A percentile compares a stretch with the other conserved stretches of the same genome.
These are phyloP conservation scores for Spodoptera frugiperda DNA, from an alignment of 1,140 invertebrate genomes.

Conservation along the genomic window DNA sequence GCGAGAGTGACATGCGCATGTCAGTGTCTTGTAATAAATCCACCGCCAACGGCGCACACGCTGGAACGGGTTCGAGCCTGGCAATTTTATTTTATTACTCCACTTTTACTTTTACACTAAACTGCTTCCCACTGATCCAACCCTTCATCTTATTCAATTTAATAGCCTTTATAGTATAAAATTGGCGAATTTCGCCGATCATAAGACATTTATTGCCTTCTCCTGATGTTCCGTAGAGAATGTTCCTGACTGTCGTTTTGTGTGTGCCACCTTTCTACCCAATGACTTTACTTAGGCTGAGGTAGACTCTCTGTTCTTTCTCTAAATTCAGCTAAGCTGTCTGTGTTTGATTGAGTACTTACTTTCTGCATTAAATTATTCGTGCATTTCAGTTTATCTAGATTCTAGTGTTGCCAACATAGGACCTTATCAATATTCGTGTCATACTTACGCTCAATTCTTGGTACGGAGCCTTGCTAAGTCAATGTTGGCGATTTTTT, in stretches of 20 bases:
- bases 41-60: slow-evolving; percentile 47
- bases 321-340: neutral
- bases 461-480: slow-evolving; percentile 47
- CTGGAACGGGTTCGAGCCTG: slow-evolving; percentile 61
- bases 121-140: slow-evolving; percentile 36
- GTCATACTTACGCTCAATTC: slow-evolving; percentile 51
- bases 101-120: slow-evolving; percentile 72
- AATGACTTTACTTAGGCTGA: too few relatives aligned
- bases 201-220: neutral
- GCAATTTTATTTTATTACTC: slow-evolving; percentile 73
- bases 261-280: neutral
- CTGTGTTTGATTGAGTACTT: neutral
- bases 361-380: neutral
- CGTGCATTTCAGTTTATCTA: slow-evolving; percentile 22
- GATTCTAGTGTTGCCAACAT: slow-evolving; percentile 30
- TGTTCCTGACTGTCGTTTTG: neutral
- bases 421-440: slow-evolving; percentile 55
- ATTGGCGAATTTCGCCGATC: neutral
- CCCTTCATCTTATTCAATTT: slow-evolving; percentile 33
- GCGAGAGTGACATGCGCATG: slow-evolving; percentile 53
- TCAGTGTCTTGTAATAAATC: slow-evolving; percentile 62
- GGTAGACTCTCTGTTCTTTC: neutral
- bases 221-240: neutral
- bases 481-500: slow-evolving; percentile 53
- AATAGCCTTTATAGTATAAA: neutral